Evolutionary conservation across 1,140 invertebrate species (phyloP).

Genomic region (Euura lappo): DNA sequence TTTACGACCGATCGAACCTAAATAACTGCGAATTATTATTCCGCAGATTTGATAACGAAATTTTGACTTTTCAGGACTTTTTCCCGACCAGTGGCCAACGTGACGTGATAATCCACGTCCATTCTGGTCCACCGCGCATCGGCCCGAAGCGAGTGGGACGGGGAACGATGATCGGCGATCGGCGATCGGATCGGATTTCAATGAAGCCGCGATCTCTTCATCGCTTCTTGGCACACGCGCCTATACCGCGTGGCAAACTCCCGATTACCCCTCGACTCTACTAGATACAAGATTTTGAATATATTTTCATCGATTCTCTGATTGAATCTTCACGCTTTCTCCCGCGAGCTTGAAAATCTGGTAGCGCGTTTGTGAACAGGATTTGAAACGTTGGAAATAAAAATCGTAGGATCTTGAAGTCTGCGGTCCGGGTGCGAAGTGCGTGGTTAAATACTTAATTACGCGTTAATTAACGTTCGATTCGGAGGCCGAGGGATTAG

Average conservation of each 20-base stretch:
- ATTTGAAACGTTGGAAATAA: too few species aligned
- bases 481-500: too few species aligned
- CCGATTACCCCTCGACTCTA: background rate
- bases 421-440: too few species aligned
- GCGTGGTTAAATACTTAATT: too few species aligned
- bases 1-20: background rate
- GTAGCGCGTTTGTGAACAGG: too few species aligned
- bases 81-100: too few species aligned
- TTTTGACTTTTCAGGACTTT: too few species aligned
- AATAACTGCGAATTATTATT: too few species aligned
- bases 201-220: slow-evolving; percentile 16
- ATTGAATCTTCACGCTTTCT: slow-evolving; percentile 4
- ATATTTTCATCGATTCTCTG: background rate
- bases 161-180: slow-evolving; percentile 11
- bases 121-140: background rate
- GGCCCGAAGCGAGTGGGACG: background rate
- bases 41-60: too few species aligned
- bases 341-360: background rate
- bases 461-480: too few species aligned
- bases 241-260: background rate
- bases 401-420: too few species aligned
- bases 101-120: too few species aligned
- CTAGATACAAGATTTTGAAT: background rate
- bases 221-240: slow-evolving; percentile 9
- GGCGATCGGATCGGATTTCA: slow-evolving; percentile 17